Conservation (phyloP, 2,888 invertebrate genomes). For the Heliconius charithonia region DNA sequence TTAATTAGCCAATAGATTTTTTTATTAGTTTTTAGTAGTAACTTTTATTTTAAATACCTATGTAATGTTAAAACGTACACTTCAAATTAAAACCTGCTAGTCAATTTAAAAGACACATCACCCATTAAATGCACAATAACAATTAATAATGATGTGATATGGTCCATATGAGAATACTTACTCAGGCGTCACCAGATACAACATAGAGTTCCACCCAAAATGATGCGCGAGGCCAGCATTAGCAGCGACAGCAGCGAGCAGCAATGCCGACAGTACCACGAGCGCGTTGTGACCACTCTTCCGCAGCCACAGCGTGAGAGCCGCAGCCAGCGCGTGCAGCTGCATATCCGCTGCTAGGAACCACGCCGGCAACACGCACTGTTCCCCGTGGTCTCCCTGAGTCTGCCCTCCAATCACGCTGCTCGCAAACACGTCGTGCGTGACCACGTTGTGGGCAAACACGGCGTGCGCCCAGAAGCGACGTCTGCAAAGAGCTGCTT, state of each 20-base stretch:
- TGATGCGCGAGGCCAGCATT: constrained; percentile 56
- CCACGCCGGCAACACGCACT: constrained; percentile 70
- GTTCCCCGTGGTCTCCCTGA: constrained; percentile 53
- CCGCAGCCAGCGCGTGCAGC: constrained; percentile 57
- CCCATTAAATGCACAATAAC: too few species aligned
- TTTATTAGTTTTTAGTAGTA: too few species aligned
- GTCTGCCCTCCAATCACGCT: constrained; percentile 55
- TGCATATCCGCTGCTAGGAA: constrained; percentile 72
- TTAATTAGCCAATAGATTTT: too few species aligned
- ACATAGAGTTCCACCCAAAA: constrained; percentile 60
- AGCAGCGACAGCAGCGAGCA: constrained; percentile 43
- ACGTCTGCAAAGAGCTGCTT: constrained; percentile 58
- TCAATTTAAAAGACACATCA: too few species aligned
- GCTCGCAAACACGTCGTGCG: constrained; percentile 62
- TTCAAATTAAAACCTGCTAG: too few species aligned
- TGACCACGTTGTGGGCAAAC: constrained; percentile 63
- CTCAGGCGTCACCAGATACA: constrained; percentile 51
- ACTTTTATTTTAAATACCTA: too few species aligned
- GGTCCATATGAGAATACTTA: not conserved
- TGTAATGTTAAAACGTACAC: too few species aligned
- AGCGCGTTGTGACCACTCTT: constrained; percentile 48
- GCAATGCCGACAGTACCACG: constrained; percentile 36
- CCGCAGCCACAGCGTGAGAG: constrained; percentile 56
- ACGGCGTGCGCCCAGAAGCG: constrained; percentile 69
- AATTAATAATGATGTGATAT: too few species aligned